Evolutionary conservation across 1,140 invertebrate genomes (phyloP), one percentile per base, ranked within the genome.

Genomic region (Polypedilum pembai): DNA sequence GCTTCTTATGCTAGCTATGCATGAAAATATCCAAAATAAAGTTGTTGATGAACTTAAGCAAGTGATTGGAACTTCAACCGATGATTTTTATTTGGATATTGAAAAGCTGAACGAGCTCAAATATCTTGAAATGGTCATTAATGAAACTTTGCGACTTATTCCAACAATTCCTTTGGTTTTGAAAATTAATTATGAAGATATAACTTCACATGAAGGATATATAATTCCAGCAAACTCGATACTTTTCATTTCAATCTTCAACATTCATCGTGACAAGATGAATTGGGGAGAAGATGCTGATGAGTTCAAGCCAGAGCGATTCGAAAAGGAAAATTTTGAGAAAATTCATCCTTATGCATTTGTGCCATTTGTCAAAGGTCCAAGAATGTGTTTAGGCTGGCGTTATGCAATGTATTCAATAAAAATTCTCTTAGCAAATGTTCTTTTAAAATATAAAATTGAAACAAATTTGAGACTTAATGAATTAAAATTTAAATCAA

Each of bases 121-220:
- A 45, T 89, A 90, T 76, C 82, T 89, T 21, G 88, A 88, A 75
- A 83, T 85, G 75, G 85, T 87, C 1, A 82, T 90, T 2, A 88
- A 87, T 77, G 89, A 90, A 80, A 84, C 85, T 8, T 75, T 90
- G 73, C 80, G 89, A 77, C 41, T 80, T 15, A 79, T 81, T 21
- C 76, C 80, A 1, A 45, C 77, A 0, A 45, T n/a, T n/a, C n/a
- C n/a, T n/a, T n/a, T n/a, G 79, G 40, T 79, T 0, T 74, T 0
- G 74, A 79, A 7, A 66, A 76, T 73, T n/a, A 66, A 73, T 0
- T 12, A 12, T 0, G 75, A 56, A 4, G 20, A 77, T 0, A 74
- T 78, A 40, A 15, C 81, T 0, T 40, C 20, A 0, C 76, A 80
- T 0, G 77, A 76, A 12, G 78, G 78, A 74, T 78, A 77, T 10